phyloP scores from a whole-genome alignment of 2,113 vertebrate species.

The Cygnus buccinator region DNA sequence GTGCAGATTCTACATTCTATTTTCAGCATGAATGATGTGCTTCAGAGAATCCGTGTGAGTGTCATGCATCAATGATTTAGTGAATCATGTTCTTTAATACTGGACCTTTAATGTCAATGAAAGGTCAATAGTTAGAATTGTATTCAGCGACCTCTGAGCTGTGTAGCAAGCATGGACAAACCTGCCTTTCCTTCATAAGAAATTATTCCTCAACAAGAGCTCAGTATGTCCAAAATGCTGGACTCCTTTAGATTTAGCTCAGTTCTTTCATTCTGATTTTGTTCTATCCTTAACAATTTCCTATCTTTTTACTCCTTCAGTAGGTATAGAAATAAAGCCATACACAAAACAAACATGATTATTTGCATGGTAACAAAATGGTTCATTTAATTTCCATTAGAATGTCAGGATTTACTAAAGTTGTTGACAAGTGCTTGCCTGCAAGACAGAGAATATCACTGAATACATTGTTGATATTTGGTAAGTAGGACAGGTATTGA shows the following conservation, averaged over 20 bases:
- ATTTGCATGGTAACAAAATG: not conserved
- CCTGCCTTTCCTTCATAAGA: not conserved
- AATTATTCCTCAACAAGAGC: not conserved
- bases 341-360: not conserved
- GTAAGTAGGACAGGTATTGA: constrained; percentile 17
- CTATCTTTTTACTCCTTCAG: not conserved
- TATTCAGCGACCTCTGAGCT: not conserved
- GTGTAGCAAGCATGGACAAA: not conserved
- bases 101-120: not conserved
- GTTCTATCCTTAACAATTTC: not conserved
- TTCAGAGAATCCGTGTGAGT: not conserved
- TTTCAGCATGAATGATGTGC: not conserved
- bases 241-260: not conserved
- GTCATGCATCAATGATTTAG: not conserved
- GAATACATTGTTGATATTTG: not conserved
- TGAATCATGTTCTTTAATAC: not conserved
- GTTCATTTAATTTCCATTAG: not conserved
- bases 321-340: not conserved
- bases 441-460: not conserved
- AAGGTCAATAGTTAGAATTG: not conserved
- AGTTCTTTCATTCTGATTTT: not conserved
- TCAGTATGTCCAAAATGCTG: not conserved
- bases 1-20: not conserved
- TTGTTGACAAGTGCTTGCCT: not conserved
- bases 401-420: not conserved